These are phyloP conservation scores for Labeo rohita DNA, from an alignment of 2,113 vertebrate species.

Conservation along the genomic window DNA sequence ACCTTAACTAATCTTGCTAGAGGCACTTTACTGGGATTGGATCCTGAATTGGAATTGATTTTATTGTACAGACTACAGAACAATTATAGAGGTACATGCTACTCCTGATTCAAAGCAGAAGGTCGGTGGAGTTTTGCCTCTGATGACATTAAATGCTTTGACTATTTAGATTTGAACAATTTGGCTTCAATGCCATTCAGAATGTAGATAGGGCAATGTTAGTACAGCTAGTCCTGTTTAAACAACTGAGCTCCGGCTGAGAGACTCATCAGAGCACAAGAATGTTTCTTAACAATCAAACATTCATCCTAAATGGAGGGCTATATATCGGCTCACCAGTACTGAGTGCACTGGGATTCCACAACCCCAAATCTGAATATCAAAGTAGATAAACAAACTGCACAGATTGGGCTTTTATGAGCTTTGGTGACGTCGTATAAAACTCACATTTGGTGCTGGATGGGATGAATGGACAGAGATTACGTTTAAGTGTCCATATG, in stretches of 20 bases:
- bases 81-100: constrained; percentile 47
- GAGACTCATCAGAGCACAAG: constrained; percentile 30
- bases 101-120: constrained; percentile 15
- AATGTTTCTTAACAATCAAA: constrained; percentile 39
- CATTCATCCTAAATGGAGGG: constrained; percentile 22
- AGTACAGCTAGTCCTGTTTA: constrained; percentile 4
- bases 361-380: constrained; percentile 44
- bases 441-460: constrained; percentile 37
- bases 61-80: constrained; percentile 51
- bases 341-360: constrained; percentile 33
- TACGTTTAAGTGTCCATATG: constrained; percentile 49
- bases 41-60: constrained; percentile 61
- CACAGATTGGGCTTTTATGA: constrained; percentile 57
- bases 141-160: constrained; percentile 8
- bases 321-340: constrained; percentile 11
- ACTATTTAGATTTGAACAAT: not conserved
- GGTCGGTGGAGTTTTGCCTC: constrained; percentile 7
- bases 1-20: constrained; percentile 56
- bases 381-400: constrained; percentile 47
- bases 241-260: not conserved
- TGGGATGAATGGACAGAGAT: constrained; percentile 49
- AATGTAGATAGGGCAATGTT: not conserved
- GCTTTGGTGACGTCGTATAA: constrained; percentile 45
- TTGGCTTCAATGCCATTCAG: not conserved
- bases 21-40: constrained; percentile 58